Conservation (phyloP, 53 echinoderm and acorn worm species). For the Astropecten irregularis region DNA sequence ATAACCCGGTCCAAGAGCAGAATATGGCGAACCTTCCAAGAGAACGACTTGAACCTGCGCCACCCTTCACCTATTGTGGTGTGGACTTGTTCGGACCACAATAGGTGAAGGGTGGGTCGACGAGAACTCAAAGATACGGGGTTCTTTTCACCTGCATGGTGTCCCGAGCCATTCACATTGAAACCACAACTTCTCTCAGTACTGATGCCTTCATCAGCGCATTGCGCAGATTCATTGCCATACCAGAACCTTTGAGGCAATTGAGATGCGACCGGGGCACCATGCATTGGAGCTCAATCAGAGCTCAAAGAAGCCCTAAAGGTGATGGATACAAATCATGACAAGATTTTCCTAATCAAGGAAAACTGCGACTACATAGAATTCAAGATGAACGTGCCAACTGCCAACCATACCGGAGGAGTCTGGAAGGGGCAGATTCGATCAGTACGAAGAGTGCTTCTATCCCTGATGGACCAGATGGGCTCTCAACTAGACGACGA, state of each 20-base stretch:
- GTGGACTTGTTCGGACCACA: too few relatives aligned
- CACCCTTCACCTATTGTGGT: too few relatives aligned
- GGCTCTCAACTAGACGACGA: too few relatives aligned
- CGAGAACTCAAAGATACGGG: constrained; percentile 63
- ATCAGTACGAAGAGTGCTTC: too few relatives aligned
- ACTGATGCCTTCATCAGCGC: constrained; percentile 47
- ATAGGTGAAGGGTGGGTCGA: constrained; percentile 42
- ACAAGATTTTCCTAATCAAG: constrained; percentile 29
- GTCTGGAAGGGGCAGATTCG: too few relatives aligned
- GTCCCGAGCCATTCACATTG: too few relatives aligned
- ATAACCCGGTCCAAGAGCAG: too few relatives aligned
- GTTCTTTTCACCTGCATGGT: constrained; percentile 65
- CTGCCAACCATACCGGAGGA: constrained; percentile 76
- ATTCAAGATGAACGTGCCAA: constrained; percentile 49
- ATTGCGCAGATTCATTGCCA: constrained; percentile 16
- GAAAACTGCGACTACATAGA: constrained; percentile 63
- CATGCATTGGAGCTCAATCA: constrained; percentile 41
- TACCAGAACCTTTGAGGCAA: constrained; percentile 17
- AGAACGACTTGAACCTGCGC: too few relatives aligned
- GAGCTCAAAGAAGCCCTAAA: constrained; percentile 49
- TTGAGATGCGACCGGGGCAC: constrained; percentile 15
- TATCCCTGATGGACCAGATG: too few relatives aligned
- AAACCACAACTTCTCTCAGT: background rate
- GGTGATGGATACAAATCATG: constrained; percentile 32
- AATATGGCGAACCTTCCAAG: too few relatives aligned